Percentiles rank a stretch among this genome's conserved stretches.
phyloP scores from a whole-genome alignment of 2,113 vertebrate species.

The Pao palembangensis region DNA sequence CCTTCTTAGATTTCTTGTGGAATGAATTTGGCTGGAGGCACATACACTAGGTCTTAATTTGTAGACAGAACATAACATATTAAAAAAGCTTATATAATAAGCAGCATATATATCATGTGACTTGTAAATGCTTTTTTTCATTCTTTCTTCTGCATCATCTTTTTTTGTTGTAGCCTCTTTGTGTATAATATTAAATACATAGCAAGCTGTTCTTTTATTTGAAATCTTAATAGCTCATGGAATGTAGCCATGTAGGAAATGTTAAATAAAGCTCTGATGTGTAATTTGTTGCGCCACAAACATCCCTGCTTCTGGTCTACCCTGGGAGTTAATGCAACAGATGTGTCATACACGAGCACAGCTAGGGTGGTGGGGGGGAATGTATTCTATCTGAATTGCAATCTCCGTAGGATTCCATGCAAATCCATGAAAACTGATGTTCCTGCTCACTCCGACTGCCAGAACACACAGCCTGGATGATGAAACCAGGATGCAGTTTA shows the following conservation, averaged over 20 bases:
- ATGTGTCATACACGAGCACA: slow-evolving; percentile 72
- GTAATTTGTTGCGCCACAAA: slow-evolving; percentile 73
- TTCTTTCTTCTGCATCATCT: slow-evolving; percentile 10
- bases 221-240: slow-evolving; percentile 69
- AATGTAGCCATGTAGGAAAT: slow-evolving; percentile 66
- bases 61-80: no score
- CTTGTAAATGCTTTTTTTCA: background rate
- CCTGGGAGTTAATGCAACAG: slow-evolving; percentile 71
- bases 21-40: no score
- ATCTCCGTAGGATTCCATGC: slow-evolving; percentile 65
- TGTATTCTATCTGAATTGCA: slow-evolving; percentile 70
- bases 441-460: slow-evolving; percentile 41
- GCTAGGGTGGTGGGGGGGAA: slow-evolving; percentile 44
- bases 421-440: slow-evolving; percentile 55
- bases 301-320: slow-evolving; percentile 66
- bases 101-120: no score
- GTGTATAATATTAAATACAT: slow-evolving; percentile 39
- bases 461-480: slow-evolving; percentile 32
- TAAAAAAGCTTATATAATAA: slow-evolving; percentile 15
- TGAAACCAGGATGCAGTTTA: slow-evolving; percentile 28
- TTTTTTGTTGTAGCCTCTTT: slow-evolving; percentile 40
- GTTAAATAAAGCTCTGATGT: slow-evolving; percentile 72
- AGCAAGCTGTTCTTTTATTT: slow-evolving; percentile 53
- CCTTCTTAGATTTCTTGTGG: no score
- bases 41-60: no score